Evolutionary conservation across 2,797 vertebrate species (phyloP), one percentile per base, ranked within the genome.

Genomic region (Phrynocephalus guinanensis): DNA sequence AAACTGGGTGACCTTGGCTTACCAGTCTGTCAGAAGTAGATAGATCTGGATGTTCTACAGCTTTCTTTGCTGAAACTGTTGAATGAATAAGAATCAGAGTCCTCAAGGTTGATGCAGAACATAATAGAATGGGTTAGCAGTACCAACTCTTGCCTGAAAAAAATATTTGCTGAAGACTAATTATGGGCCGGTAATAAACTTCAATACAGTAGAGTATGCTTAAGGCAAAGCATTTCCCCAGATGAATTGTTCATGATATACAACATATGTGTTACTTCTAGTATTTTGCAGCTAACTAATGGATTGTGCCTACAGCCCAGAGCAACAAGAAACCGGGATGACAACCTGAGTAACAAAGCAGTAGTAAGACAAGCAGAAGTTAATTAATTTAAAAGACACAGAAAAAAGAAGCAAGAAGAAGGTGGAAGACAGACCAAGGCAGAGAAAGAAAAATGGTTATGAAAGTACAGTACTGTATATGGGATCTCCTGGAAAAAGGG

Each of bases 181-280:
- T 71, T 86, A 71, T 83, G 89, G 82, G 86, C 88, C 92, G 89
- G 77, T 90, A 88, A 94, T 95, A 93, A 92, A 95, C 83, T 66
- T 87, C 70, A 22, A 91, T 86, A 89, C 90, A 90, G 93, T 92
- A 90, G 91, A 91, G 86, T 91, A 80, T 86, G 87, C 90, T 94
- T 93, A 92, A 79, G 91, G 50, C 91, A 89, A 93, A 93, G 85
- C 88, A 87, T 26, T 44, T 84, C 86, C 71, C 90, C 92, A 92
- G 33, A 22, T 60, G 72, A 70, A 87, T 38, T 38, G 82, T 78
- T 83, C 60, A 8, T 18, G 48, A 56, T 77, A 73, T 28, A 70
- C 72, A 77, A 72, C 86, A 83, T 79, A 87, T 52, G 50, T 24
- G 24, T 75, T 24, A 72, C 63, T 33, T 78, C 50, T 78, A 60